Conservation (phyloP, 35 echinoderm and acorn worm species). For the Amphiura filiformis region DNA sequence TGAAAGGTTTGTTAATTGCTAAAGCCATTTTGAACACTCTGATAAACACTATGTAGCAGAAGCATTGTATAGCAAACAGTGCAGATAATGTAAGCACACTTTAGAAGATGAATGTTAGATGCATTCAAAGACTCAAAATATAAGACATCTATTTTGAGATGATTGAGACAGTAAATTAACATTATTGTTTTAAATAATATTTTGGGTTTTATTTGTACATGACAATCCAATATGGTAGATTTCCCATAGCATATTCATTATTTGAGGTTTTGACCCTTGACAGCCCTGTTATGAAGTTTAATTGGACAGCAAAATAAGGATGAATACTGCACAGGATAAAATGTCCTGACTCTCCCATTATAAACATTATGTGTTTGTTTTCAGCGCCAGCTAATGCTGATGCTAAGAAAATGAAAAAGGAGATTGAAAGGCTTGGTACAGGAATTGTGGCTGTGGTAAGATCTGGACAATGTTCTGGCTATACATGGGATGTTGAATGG, state of each 20-base stretch:
- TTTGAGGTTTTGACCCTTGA: not conserved
- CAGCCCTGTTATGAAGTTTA: not conserved
- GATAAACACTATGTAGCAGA: not conserved
- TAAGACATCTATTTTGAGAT: not conserved
- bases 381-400: slow-evolving; percentile 11
- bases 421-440: slow-evolving; percentile 59
- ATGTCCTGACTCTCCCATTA: too few relatives aligned
- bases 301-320: not conserved
- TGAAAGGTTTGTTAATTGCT: slow-evolving; percentile 14
- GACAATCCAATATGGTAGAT: not conserved
- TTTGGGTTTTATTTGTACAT: not conserved
- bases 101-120: too few relatives aligned
- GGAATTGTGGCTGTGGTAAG: slow-evolving; percentile 53
- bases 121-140: too few relatives aligned
- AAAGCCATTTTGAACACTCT: not conserved
- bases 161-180: not conserved
- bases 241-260: not conserved
- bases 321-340: not conserved
- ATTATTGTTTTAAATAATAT: not conserved
- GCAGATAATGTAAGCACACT: too few relatives aligned
- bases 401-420: slow-evolving; percentile 48
- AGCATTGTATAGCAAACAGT: too few relatives aligned
- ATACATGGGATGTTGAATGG: slow-evolving; percentile 69
- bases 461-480: slow-evolving; percentile 50
- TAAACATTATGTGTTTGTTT: not conserved